Conservation (phyloP, 2,797 vertebrate genomes). For the Margarornis squamiger region DNA sequence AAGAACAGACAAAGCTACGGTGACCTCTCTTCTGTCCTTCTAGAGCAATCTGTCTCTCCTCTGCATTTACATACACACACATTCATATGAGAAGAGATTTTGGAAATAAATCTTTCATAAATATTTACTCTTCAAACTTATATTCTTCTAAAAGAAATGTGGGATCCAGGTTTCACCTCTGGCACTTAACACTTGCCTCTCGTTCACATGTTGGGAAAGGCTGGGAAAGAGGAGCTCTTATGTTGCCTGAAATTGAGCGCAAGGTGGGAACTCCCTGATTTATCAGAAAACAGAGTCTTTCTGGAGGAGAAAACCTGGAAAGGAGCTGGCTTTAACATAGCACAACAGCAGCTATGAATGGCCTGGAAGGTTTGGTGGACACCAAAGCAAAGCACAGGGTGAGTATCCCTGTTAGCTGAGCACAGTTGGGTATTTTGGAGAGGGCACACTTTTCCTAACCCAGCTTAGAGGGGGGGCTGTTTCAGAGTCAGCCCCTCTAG, state of each 20-base stretch:
- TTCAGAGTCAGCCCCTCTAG: constrained; percentile 44
- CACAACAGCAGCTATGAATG: not conserved
- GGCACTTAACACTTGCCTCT: not conserved
- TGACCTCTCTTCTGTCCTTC: not conserved
- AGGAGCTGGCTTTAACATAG: not conserved
- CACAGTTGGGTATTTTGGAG: constrained; percentile 35
- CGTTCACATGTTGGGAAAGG: not conserved
- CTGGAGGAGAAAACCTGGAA: not conserved
- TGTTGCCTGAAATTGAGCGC: not conserved
- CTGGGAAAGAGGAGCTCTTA: not conserved
- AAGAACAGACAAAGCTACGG: not conserved
- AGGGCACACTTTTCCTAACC: constrained; percentile 41
- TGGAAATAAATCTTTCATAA: not conserved
- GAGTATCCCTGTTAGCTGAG: not conserved
- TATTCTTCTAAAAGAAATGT: not conserved
- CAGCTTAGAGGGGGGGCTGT: not conserved
- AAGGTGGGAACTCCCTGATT: not conserved
- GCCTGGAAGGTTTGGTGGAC: not conserved
- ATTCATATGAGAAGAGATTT: not conserved
- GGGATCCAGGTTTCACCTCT: not conserved
- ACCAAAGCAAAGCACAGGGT: not conserved
- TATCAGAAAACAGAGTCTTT: not conserved
- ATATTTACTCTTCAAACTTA: not conserved
- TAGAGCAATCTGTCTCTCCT: not conserved
- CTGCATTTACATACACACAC: not conserved